Conservation (phyloP, 2,888 invertebrate species). For the Cantharis flavilabris region DNA sequence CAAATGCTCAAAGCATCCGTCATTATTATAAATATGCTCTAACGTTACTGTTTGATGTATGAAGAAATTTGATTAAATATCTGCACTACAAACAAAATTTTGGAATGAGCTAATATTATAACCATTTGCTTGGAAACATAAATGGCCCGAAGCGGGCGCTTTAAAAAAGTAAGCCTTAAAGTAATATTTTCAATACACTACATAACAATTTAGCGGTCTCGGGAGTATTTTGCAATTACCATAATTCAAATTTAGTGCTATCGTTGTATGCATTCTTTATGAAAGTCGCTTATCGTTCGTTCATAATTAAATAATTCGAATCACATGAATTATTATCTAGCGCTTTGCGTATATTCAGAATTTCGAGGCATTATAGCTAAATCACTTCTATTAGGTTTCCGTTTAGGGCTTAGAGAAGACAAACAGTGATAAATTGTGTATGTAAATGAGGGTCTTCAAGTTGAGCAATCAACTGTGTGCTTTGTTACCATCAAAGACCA, state of each 20-base stretch:
- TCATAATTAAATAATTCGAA: constrained; percentile 25
- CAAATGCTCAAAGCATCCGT: background rate
- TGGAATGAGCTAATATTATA: background rate
- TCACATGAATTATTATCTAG: constrained; percentile 20
- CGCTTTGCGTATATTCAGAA: constrained; percentile 14
- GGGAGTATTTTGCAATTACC: constrained; percentile 15
- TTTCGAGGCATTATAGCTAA: constrained; percentile 21
- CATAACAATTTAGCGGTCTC: constrained; percentile 20
- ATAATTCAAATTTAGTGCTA: constrained; percentile 21
- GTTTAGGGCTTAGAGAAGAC: constrained; percentile 24
- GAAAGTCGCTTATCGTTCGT: constrained; percentile 20
- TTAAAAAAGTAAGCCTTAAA: background rate
- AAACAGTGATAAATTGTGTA: constrained; percentile 33
- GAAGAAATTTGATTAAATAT: constrained; percentile 1
- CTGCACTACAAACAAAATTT: background rate
- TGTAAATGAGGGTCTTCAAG: constrained; percentile 30
- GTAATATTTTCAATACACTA: constrained; percentile 19
- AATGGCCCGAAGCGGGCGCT: background rate
- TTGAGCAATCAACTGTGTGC: constrained; percentile 30
- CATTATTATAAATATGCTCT: background rate
- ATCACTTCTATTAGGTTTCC: constrained; percentile 26
- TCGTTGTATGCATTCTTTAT: constrained; percentile 23
- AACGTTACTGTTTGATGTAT: background rate
- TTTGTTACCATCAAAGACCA: constrained; percentile 27
- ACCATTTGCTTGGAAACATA: background rate